A percentile compares a stretch with the other conserved stretches of the same genome.
Conservation (phyloP, 2,797 vertebrate species). For the Bovichtus diacanthus region DNA sequence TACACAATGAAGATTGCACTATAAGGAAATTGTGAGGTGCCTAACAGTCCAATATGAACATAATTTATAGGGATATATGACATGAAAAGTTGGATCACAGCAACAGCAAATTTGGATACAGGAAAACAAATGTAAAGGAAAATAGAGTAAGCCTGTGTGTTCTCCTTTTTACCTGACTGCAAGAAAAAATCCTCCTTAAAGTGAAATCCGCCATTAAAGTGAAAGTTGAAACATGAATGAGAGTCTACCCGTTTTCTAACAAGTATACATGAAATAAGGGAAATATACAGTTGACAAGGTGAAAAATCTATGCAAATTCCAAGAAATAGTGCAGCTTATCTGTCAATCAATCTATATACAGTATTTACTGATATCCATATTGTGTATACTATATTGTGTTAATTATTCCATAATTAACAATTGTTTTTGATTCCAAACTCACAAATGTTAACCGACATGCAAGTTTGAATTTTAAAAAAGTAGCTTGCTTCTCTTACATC, state of each 20-base stretch:
- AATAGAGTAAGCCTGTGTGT: neutral
- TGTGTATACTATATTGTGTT: neutral
- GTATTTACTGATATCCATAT: neutral
- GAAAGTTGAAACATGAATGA: neutral
- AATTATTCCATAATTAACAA: neutral
- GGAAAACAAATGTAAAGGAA: neutral
- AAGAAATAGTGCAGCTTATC: neutral
- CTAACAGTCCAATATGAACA: neutral
- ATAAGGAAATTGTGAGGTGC: neutral
- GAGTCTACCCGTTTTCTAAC: neutral
- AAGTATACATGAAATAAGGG: neutral
- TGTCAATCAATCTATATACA: neutral
- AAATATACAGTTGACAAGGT: neutral
- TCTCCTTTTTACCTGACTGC: no score
- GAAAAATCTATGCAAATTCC: neutral
- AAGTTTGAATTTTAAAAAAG: conserved; percentile 1
- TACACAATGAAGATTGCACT: neutral
- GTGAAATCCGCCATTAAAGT: no score
- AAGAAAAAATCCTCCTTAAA: no score
- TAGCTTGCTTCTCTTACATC: conserved; percentile 5
- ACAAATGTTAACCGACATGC: neutral
- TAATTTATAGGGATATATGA: neutral
- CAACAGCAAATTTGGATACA: neutral
- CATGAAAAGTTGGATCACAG: no score
- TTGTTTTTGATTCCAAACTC: neutral